Base-by-base conservation (phyloP, 2,113 vertebrate species). In the Hassar affinis region DNA sequence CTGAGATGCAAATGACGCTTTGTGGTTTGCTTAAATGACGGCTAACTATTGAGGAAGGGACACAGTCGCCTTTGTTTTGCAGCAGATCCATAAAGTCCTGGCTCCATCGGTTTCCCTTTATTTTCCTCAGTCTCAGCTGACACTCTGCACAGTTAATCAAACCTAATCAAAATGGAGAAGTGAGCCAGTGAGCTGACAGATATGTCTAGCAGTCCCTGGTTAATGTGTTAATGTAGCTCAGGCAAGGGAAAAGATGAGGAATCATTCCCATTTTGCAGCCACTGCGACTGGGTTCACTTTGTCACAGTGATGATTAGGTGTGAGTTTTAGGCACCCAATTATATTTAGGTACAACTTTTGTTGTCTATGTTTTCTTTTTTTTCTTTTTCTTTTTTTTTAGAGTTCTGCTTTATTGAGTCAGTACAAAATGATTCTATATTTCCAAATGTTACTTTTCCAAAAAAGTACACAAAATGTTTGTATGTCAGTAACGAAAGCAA, bases 1-100 rank as follows among this genome's bases (percentile, higher is more conserved):
- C 90, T 90, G 79, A 85, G 86, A 91, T 93, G 90, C 90, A 92
- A 91, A 94, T 92, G 81, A 76, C 62, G 68, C 69, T 84, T 72
- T 87, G 76, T 82, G 78, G 83, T 90, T 85, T 80, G 80, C 27
- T 62, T 81, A 85, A 71, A 85, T 86, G 78, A 83, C 57, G 71
- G 33, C 51, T 84, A 14, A 78, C 76, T 86, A 83, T 59, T 84
- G 80, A 78, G 33, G 86, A 83, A 11, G 4, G 11, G 47, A 92
- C 90, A 93, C 86, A 87, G 38, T 79, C 56, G n/a, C 83, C 84
- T 89, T 92, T 94, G 91, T 93, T 87, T 72, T 62, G 75, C 14
- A 83, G 69, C 78, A 47, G 66, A 68, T 66, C 35, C 74, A 33
- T 80, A 62, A 61, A 62, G 45, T 62, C 42, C 57, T 33, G 22